Evolutionary conservation across 2,113 vertebrate genomes (phyloP), one percentile per base, ranked within the genome.

Genomic region (Ochotona curzoniae): DNA sequence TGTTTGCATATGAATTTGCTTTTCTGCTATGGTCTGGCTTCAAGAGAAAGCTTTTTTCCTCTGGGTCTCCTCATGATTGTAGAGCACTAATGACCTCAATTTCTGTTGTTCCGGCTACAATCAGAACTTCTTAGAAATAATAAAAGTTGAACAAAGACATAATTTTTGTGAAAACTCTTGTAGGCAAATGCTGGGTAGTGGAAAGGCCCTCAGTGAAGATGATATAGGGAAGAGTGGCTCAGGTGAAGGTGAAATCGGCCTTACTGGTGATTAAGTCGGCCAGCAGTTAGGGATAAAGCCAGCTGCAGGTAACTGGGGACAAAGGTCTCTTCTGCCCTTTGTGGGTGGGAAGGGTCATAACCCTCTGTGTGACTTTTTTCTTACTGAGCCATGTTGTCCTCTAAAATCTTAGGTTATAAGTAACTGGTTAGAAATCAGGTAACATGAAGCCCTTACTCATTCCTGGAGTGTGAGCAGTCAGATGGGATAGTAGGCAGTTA

Each of bases 21-120:
- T 75, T 90, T 93, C 32, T 84, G 63, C 14, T 87, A 76, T 26
- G 18, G 9, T 88, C 93, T 93, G 13, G 51, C 80, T 9, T 84
- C 63, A 54, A 84, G 44, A 89, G 57, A 71, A 93, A 71, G n/a
- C 26, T 67, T 91, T 93, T 91, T 80, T 85, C 88, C 75, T 44
- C 38, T 91, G 25, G 12, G 13, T 38, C 84, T 67, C 38, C 17
- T 91, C 57, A 71, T 90, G 54, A 25, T 88, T 87, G 32, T 23
- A 84, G 93, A 93, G 47, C 74, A 44, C 63, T 76, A 71, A 89
- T 76, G 26, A 60, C 26, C 30, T 81, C 47, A 44, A 20, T 51
- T 66, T 94, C 94, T 93, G 32, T 47, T 85, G 47, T 21, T 82
- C 32, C 61, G 76, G 47, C 66, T 87, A 87, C n/a, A 74, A 26